phyloP scores from a whole-genome alignment of 2,888 invertebrate genomes.

The Chrysolina haemoptera region DNA sequence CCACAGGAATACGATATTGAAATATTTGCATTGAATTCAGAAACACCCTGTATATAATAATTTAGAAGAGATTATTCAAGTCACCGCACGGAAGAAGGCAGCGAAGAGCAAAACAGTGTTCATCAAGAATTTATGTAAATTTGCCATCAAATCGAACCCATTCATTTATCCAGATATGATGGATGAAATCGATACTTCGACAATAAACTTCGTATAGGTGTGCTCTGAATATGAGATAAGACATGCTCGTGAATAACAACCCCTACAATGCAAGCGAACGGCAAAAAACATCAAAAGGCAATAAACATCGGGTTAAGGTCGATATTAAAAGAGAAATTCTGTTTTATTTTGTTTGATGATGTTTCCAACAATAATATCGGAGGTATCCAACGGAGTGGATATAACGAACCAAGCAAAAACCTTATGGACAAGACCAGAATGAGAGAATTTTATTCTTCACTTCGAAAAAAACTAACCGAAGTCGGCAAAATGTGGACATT shows the following conservation, averaged over 20 bases:
- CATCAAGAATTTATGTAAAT: conserved; percentile 34
- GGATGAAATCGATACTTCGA: conserved; percentile 20
- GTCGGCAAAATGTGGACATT: too few species aligned
- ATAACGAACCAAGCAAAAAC: not conserved
- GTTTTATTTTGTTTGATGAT: not conserved
- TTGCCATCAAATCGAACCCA: conserved; percentile 27
- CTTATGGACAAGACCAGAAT: too few species aligned
- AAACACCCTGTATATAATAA: not conserved
- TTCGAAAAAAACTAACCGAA: too few species aligned
- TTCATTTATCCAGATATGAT: conserved; percentile 29
- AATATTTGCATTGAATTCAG: too few species aligned
- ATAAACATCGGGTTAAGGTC: not conserved
- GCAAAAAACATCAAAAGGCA: not conserved
- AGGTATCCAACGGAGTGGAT: not conserved
- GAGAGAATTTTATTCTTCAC: too few species aligned
- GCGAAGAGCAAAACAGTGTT: conserved; percentile 41
- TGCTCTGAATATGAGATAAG: conserved; percentile 15
- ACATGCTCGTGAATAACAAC: not conserved
- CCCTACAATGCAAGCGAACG: not conserved
- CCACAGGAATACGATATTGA: too few species aligned
- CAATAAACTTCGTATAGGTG: conserved; percentile 8
- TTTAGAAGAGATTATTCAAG: conserved; percentile 30
- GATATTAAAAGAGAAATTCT: conserved; percentile 7
- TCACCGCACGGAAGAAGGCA: conserved; percentile 23
- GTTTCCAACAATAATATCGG: not conserved